Percentiles rank a stretch among this genome's conserved stretches.
Conservation (phyloP, 1,140 invertebrate genomes). For the Papilio dardanus region DNA sequence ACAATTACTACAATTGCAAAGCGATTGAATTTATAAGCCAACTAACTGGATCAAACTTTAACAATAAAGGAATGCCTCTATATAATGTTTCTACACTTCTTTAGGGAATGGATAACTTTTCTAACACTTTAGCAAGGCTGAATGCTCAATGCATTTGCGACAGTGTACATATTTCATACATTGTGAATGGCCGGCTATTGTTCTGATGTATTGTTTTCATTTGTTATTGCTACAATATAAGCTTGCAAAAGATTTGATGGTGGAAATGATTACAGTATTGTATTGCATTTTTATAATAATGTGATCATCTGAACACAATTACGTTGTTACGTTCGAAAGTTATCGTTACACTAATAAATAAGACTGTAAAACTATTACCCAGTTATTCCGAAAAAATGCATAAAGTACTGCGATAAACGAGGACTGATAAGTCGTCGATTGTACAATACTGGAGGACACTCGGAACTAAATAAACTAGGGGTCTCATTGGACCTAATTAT, state of each 20-base stretch:
- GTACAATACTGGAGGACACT: too few relatives aligned
- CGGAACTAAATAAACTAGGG: too few relatives aligned
- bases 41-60: neutral
- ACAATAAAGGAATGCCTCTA: neutral
- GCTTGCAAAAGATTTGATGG: conserved; percentile 20
- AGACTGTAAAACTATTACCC: too few relatives aligned
- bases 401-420: too few relatives aligned
- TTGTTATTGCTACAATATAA: conserved; percentile 13
- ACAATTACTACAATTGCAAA: neutral
- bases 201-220: conserved; percentile 19
- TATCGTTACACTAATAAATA: neutral
- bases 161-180: conserved; percentile 13
- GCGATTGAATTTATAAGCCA: neutral
- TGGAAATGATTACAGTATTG: conserved; percentile 12
- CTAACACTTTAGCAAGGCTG: neutral
- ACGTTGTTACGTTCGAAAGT: neutral
- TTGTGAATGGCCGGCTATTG: neutral
- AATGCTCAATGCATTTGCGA: conserved; percentile 17
- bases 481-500: too few relatives aligned
- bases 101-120: neutral
- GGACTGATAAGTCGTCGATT: too few relatives aligned
- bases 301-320: neutral
- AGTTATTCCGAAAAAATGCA: too few relatives aligned
- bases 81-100: neutral
- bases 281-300: neutral